Base-by-base conservation (phyloP, 2,888 invertebrate genomes). In the Macrophya alboannulata region DNA sequence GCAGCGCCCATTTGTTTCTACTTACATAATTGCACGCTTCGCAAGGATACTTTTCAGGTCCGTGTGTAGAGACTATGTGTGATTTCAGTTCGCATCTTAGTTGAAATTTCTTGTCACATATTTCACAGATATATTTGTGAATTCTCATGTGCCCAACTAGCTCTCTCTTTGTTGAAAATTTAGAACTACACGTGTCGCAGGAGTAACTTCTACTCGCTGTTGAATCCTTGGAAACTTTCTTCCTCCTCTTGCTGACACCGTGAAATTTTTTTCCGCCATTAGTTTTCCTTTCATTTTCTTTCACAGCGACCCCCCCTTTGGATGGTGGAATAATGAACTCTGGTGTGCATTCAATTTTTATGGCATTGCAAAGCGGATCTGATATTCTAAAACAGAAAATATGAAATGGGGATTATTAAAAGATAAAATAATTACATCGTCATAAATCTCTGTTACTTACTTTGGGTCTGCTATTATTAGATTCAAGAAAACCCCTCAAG, bases 21-120 rank as follows among this genome's bases (percentile, higher is more conserved):
- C 86, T 86, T 1, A 62, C 55, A 15, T 81, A 51, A 5, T 74
- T 85, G 48, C 88, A 87, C 17, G 72, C 84, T 25, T 31, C 45
- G 82, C 88, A 87, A 8, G 77, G 65, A 77, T 85, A 82, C 15
- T 88, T 86, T 12, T 89, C 88, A 0, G 87, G 87, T 0, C 85
- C 86, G 25, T 90, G 90, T n/a, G 86, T 85, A n/a, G 83, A 87
- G n/a, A 87, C 88, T 12, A 87, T 17, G 83, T 90, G 90, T 0
- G 87, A 85, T 21, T 83, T 68, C 6, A 90, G 79, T 62, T 87
- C 87, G 40, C 88, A 87, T 8, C 82, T 89, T 1, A 87, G 83
- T 0, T 87, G 85, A 55, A 90, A 90, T 0, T 88, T 89, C 15
- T 85, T 87, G 4, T 88, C 84, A 6, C 90, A 90, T 25, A 88